phyloP scores from a whole-genome alignment of 2,113 vertebrate species.

The Arenaria interpres region DNA sequence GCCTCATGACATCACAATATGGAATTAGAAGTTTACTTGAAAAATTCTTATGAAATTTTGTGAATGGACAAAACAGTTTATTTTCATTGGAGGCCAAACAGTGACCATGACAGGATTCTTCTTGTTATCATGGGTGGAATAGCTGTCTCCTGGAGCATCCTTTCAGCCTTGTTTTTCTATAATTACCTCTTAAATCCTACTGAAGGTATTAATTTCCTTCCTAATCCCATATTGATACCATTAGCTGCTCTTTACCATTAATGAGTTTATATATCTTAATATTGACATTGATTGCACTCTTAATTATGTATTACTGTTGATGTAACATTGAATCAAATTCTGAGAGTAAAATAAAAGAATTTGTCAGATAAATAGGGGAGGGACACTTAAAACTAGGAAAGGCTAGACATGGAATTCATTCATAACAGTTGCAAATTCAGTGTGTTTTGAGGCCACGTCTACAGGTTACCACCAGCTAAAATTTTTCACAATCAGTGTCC shows the following conservation, averaged over 20 bases:
- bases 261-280: not conserved
- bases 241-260: constrained; percentile 1
- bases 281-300: not conserved
- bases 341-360: not conserved
- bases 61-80: not conserved
- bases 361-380: not conserved
- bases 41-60: not conserved
- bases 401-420: not conserved
- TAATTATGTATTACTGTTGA: not conserved
- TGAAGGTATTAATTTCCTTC: not conserved
- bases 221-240: not conserved
- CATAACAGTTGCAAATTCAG: not conserved
- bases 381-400: not conserved
- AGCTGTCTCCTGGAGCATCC: not conserved
- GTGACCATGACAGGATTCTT: not conserved
- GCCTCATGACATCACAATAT: not conserved
- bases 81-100: not conserved
- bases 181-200: not conserved
- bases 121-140: not conserved
- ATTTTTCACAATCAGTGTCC: not conserved
- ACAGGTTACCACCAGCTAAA: not conserved
- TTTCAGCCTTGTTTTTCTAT: not conserved
- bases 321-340: not conserved
- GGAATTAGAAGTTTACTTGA: not conserved
- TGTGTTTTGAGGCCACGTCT: not conserved